Conservation (phyloP, 2,113 vertebrate species). For the Pampusana beccarii region DNA sequence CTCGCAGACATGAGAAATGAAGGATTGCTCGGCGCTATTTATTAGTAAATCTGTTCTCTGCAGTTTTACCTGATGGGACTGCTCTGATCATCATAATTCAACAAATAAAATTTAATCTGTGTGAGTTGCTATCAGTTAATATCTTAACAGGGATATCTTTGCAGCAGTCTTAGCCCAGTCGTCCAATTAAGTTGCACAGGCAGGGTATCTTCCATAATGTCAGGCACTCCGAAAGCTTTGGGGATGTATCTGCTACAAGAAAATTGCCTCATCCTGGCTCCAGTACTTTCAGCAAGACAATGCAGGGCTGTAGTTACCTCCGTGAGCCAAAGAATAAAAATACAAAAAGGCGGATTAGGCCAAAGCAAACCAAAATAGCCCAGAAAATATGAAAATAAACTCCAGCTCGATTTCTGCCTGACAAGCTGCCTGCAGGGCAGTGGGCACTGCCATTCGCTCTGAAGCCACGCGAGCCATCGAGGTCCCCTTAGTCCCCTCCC, state of each 20-base stretch:
- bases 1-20: not conserved
- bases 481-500: not conserved
- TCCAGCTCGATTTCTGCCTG: not conserved
- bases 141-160: not conserved
- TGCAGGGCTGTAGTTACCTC: not conserved
- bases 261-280: constrained; percentile 22
- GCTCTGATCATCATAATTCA: constrained; percentile 10
- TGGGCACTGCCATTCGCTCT: not conserved
- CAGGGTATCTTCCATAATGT: not conserved
- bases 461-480: not conserved
- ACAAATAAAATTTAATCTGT: not conserved
- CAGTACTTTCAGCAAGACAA: not conserved
- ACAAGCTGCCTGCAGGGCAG: not conserved
- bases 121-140: not conserved
- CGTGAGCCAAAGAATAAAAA: not conserved
- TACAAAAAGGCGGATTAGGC: not conserved
- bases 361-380: not conserved
- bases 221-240: constrained; percentile 6
- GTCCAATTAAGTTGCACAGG: not conserved
- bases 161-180: not conserved
- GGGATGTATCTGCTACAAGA: not conserved
- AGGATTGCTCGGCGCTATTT: not conserved
- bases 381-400: not conserved
- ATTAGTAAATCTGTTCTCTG: constrained; percentile 21
- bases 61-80: constrained; percentile 12